Evolutionary conservation across 2,797 vertebrate species (phyloP).

Genomic region (Xenops minutus): DNA sequence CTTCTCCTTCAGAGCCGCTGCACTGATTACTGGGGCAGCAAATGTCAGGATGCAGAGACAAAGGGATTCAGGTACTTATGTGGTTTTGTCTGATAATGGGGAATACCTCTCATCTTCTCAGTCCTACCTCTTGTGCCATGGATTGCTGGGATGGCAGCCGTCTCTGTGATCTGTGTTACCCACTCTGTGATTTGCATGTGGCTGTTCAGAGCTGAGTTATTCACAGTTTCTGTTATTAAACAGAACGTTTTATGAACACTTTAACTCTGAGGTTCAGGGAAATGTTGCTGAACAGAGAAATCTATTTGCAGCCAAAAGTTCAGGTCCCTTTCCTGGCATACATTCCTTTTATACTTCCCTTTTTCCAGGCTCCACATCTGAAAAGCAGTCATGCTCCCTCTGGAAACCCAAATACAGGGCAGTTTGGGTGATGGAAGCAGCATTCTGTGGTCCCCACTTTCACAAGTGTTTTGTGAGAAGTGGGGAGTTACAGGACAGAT

Average conservation of each 20-base stretch:
- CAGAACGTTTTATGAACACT: background rate
- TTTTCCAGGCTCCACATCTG: no score
- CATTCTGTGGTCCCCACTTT: background rate
- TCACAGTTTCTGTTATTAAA: background rate
- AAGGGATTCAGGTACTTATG: accelerated
- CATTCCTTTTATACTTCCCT: background rate
- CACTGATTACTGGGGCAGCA: background rate
- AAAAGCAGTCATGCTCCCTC: background rate
- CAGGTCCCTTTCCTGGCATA: background rate
- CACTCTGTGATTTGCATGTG: background rate
- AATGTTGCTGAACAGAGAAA: background rate
- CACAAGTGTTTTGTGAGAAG: background rate
- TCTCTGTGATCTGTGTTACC: background rate
- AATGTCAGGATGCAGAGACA: background rate
- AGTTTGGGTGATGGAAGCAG: background rate
- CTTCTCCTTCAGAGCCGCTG: background rate
- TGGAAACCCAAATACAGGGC: accelerated
- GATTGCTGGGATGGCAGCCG: background rate
- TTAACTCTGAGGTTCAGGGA: background rate
- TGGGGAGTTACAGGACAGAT: no score
- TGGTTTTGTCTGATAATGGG: background rate
- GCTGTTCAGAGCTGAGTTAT: background rate
- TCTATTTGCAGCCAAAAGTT: background rate
- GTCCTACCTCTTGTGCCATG: background rate
- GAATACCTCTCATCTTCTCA: background rate